A percentile compares a stretch with the other conserved stretches of the same genome.
Conservation (phyloP, 2,797 vertebrate genomes). For the Acrossocheilus wenchowensis region DNA sequence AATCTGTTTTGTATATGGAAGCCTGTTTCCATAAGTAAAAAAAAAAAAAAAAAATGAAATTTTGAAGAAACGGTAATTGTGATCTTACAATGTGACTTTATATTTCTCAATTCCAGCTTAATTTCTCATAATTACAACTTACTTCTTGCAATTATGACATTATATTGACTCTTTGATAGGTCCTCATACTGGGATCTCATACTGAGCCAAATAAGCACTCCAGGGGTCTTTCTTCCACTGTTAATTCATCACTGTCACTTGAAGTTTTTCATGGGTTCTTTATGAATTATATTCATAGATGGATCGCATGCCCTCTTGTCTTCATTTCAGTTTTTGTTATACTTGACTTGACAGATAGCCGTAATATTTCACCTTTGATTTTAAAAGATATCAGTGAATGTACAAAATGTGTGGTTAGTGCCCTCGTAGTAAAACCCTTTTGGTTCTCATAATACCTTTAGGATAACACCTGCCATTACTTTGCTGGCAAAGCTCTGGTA, state of each 20-base stretch:
- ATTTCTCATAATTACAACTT: not conserved
- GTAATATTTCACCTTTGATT: not conserved
- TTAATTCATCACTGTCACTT: constrained; percentile 15
- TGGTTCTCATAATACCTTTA: constrained; percentile 23
- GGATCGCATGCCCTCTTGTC: not conserved
- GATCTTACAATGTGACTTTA: not conserved
- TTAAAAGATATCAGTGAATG: not conserved
- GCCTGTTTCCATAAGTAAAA: not conserved
- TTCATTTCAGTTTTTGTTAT: constrained; percentile 31
- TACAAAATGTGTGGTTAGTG: not conserved
- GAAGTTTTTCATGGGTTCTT: constrained; percentile 1
- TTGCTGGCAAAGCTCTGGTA: constrained; percentile 12
- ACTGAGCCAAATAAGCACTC: not conserved
- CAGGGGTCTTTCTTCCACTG: constrained; percentile 18
- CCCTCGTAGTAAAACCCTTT: not conserved
- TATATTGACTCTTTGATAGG: too few species aligned
- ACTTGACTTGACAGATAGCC: not conserved
- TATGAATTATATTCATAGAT: constrained; percentile 5
- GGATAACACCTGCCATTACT: constrained; percentile 25
- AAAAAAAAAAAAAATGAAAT: not conserved
- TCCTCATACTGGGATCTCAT: too few species aligned
- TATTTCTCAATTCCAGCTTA: not conserved
- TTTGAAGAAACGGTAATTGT: not conserved
- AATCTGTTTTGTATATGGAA: not conserved
- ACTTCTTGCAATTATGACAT: not conserved